phyloP scores from a whole-genome alignment of 2,797 vertebrate species.

The Danio choprae region DNA sequence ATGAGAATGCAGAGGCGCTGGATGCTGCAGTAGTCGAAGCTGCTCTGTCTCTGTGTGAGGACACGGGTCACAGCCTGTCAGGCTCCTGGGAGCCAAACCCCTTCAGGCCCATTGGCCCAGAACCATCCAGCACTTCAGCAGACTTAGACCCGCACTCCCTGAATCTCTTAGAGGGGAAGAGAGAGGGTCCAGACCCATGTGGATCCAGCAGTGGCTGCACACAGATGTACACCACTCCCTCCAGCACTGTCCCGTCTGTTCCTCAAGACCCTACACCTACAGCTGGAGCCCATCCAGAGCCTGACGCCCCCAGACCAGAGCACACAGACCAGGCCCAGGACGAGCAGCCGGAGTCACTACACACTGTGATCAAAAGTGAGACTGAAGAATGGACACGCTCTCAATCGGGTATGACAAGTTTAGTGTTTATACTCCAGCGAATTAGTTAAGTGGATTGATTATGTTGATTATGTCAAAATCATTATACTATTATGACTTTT shows the following conservation, averaged over 20 bases:
- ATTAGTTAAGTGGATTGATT: neutral
- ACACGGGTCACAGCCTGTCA: conserved; percentile 86
- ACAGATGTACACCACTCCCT: conserved; percentile 60
- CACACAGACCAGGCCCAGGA: conserved; percentile 50
- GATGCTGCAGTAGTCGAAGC: conserved; percentile 95
- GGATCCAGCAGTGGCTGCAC: conserved; percentile 63
- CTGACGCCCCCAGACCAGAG: conserved; percentile 52
- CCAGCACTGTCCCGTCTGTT: conserved; percentile 55
- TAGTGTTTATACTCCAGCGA: neutral
- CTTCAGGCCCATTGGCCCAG: conserved; percentile 80
- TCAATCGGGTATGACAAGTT: conserved; percentile 65
- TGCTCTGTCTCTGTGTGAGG: conserved; percentile 93
- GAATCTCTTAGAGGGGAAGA: conserved; percentile 63
- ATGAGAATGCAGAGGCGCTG: conserved; percentile 90
- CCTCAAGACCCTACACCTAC: conserved; percentile 57
- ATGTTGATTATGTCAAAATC: neutral
- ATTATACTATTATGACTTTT: neutral
- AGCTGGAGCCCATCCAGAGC: conserved; percentile 56
- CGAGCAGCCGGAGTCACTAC: conserved; percentile 59
- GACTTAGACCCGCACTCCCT: conserved; percentile 51
- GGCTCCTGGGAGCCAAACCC: conserved; percentile 87
- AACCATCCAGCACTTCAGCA: conserved; percentile 68
- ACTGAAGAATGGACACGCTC: conserved; percentile 68
- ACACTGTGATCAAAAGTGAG: conserved; percentile 64
- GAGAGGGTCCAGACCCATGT: conserved; percentile 59